phyloP scores from a whole-genome alignment of 2,797 vertebrate genomes.

The Pogonophryne albipinna region DNA sequence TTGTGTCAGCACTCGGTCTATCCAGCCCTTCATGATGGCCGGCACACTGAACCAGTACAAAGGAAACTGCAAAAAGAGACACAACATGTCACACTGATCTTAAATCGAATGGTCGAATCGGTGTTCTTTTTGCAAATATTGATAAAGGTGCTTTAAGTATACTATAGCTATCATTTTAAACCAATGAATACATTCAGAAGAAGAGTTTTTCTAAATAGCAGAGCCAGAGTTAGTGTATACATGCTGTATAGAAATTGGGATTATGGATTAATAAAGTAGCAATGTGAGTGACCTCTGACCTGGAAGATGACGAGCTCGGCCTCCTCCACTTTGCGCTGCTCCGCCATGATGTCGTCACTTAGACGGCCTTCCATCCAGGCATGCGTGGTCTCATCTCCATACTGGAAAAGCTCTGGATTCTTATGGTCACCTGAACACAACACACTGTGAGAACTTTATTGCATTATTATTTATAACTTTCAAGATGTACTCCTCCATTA shows the following conservation, averaged over 20 bases:
- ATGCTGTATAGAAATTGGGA: not conserved
- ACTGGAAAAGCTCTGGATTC: constrained; percentile 84
- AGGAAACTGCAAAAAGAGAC: constrained; percentile 85
- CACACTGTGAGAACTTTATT: constrained; percentile 2
- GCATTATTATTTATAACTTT: not conserved
- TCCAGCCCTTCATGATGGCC: constrained; percentile 93
- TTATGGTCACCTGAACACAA: constrained; percentile 78
- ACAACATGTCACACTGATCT: not conserved
- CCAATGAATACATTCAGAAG: not conserved
- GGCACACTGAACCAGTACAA: constrained; percentile 93
- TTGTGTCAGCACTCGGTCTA: constrained; percentile 89
- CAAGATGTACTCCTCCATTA: not conserved
- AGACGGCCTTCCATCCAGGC: constrained; percentile 86
- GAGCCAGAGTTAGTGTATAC: not conserved
- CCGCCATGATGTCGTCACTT: constrained; percentile 84
- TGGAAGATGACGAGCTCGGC: constrained; percentile 92
- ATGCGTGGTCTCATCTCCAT: constrained; percentile 80
- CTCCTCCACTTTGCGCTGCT: constrained; percentile 89
- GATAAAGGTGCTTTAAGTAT: too few species aligned
- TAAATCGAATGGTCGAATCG: too few species aligned
- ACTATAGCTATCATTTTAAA: too few species aligned
- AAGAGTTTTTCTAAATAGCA: not conserved
- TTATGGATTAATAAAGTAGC: not conserved
- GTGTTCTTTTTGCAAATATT: too few species aligned
- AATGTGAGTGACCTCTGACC: constrained; percentile 73